Evolutionary conservation across 2,888 invertebrate species (phyloP), one percentile per base, ranked within the genome.

Genomic region (Dorcus hopei): DNA sequence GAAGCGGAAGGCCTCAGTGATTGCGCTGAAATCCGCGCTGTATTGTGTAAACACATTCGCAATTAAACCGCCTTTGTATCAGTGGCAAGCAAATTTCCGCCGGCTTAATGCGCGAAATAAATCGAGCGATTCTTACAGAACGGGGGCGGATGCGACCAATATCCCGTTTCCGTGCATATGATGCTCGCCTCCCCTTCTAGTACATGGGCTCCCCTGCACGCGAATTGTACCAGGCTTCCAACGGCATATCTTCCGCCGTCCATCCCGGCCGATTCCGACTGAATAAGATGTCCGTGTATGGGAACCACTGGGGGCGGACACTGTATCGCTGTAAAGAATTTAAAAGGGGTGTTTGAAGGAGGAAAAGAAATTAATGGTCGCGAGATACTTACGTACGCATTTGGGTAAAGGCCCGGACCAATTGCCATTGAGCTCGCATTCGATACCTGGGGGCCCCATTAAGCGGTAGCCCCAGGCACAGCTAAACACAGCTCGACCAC

Each of bases 141-240:
- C 49, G 94, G 94, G 9, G 91, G 87, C 19, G 90, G 88, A 76
- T 92, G 91, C 2, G 93, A 92, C 94, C 93, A 94, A 73, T 88
- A 89, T 49, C 93, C 93, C 61, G 88, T 89, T 76, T 93, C 93
- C 5, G 91, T 92, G 80, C 94, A 94, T 48, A 93, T 90, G 67
- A 91, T 88, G 62, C 90, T 90, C 0, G 88, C 85, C 74, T 93
- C 91, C 3, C 94, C 94, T 33, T 87, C 78, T n/a, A 87, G 78
- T 62, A 82, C 80, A 75, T 88, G 87, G 19, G 86, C 85, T 49
- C 85, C 86, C 64, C 83, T 81, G 74, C 90, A 90, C 43, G 88
- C 84, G 78, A 91, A 93, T 70, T 88, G 89, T 67, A 93, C 87
- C 57, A 92, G 82, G 59, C 91, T 88, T 1, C 93, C 93, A 0